Base-by-base conservation (phyloP, 2,888 invertebrate genomes). In the Polyommatus iphigenia region DNA sequence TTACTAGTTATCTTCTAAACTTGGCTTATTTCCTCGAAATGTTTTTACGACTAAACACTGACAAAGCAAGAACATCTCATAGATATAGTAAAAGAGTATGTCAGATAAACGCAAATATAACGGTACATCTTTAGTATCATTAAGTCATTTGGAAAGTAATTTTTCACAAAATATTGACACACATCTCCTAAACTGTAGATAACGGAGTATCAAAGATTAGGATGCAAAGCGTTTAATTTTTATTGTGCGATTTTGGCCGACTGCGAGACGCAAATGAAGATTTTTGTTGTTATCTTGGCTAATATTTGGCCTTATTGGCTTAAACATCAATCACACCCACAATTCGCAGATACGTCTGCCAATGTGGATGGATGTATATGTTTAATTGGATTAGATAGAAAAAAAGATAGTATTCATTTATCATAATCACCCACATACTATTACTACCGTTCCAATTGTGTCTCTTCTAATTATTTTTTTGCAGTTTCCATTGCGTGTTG, bases 51-150 rank as follows among this genome's bases (percentile, higher is more conserved):
- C 2, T 29, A 67, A 32, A 18, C 29, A 67, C 29, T 67, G 29
- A 67, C 29, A 18, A 67, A 67, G 29, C 15, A 15, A 32, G 18
- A 67, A 67, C 15, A 67, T 67, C 29, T 59, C 59, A 29, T 15
- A 67, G 6, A 67, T 32, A 32, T 67, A 67, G 67, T 29, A 29
- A 67, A 67, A 67, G 32, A 67, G 32, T 29, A 13, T 4, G 29
- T 32, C 67, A 15, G 41, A 73, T 46, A 41, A 20, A 72, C 20
- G 73, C 41, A 73, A 46, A 73, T 20, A 73, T 73, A 73, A 73
- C 73, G 73, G 73, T 67, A 32, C 41, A 8, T 41, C n/a, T 72
- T 41, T 73, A 72, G n/a, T 20, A 73, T 73, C 73, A 73, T 73
- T 46, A 46, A 46, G 41, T 73, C 24, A 73, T 73, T 73, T 73